Base-by-base conservation (phyloP, 1,140 invertebrate species). In the Drosophila pallidifrons region DNA sequence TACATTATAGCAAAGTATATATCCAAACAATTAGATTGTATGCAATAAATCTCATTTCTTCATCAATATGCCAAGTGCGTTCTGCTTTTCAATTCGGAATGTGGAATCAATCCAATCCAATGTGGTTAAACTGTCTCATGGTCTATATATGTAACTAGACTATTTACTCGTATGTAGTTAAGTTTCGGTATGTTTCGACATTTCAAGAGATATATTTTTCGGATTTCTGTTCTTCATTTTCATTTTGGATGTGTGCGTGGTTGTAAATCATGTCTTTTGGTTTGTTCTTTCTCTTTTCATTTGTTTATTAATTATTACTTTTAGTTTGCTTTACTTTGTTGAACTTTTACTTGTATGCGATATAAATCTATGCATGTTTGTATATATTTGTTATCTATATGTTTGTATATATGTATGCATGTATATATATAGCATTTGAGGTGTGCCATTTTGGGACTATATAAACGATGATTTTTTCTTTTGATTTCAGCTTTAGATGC, bases 1-100 rank as follows among this genome's bases (percentile, higher is more conserved):
- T 69, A 59, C 47, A 25, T 10, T 41, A 41, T 38, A 38, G 35
- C 35, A 43, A 43, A 86, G 82, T 82, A 87, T 82, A 77, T 81
- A 78, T 89, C 74, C 85, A 88, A 88, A 88, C 83, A 88, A 88
- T 88, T 88, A 88, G 85, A 88, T 88, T 88, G 85, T 88, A 89
- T 88, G 85, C 85, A 83, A 78, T 88, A 83, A 89, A 88, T 87
- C 81, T 72, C 67, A 61, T 77, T 49, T 76, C 77, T 13, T 65
- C n/a, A 63, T 60, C 73, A 79, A 71, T 80, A 72, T 75, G 65
- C 70, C 66, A 79, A 71, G 11, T 75, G 71, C 46, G 20, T 28
- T 54, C 25, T 52, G 11, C 13, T n/a, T 52, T 46, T 30, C 11
- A 38, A 8, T 6, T 25, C 20, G 20, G 20, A 25, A 25, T 25